Conservation (phyloP, 2,113 vertebrate genomes). For the Lepidothrix coronata region DNA sequence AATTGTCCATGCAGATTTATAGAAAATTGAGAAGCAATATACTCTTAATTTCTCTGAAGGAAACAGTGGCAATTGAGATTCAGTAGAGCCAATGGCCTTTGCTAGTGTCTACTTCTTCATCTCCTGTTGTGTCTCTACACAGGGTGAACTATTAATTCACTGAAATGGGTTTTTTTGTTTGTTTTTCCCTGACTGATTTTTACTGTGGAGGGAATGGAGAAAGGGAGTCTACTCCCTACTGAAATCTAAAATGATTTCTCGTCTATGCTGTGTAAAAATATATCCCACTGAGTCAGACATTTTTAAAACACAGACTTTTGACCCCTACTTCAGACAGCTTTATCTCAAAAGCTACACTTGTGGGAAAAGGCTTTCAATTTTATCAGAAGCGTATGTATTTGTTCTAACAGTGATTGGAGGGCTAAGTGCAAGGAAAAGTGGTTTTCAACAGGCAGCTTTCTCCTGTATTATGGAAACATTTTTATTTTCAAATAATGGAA, state of each 20-base stretch:
- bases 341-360: background rate
- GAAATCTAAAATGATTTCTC: background rate
- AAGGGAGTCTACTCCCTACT: background rate
- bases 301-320: background rate
- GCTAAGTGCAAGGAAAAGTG: background rate
- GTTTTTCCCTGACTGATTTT: background rate
- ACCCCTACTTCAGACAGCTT: background rate
- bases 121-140: background rate
- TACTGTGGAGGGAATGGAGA: background rate
- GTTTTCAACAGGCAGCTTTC: background rate
- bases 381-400: background rate
- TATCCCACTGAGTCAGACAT: background rate
- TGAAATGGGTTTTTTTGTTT: background rate
- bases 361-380: background rate
- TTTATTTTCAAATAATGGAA: background rate
- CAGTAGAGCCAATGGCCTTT: background rate
- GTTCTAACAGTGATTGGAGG: background rate
- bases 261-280: background rate
- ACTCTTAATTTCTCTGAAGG: background rate
- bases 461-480: background rate
- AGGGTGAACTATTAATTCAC: background rate
- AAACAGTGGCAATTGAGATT: background rate
- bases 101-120: background rate
- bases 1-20: background rate
- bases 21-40: background rate